phyloP scores from a whole-genome alignment of 2,113 vertebrate genomes.

The Gobio gobio region DNA sequence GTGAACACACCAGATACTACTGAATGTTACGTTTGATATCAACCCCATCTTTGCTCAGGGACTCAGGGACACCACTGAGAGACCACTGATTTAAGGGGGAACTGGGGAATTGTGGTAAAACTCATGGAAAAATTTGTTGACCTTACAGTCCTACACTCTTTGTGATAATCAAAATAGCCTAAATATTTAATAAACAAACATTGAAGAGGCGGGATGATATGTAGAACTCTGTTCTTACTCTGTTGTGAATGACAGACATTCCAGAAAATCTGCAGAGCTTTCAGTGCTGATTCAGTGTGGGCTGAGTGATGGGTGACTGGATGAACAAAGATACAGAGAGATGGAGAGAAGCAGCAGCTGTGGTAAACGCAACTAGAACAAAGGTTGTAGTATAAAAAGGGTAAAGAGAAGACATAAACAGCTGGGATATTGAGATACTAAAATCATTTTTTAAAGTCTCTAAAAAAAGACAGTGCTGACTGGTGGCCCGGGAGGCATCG shows the following conservation, averaged over 20 bases:
- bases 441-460: background rate
- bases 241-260: background rate
- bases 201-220: background rate
- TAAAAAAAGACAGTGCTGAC: conserved; percentile 17
- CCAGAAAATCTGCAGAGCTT: background rate
- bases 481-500: conserved; percentile 9
- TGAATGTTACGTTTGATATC: too few species aligned
- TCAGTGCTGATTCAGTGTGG: conserved; percentile 15
- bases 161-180: background rate
- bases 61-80: too few species aligned
- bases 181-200: conserved; percentile 30
- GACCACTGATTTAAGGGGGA: background rate
- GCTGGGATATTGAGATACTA: background rate
- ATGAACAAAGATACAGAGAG: background rate
- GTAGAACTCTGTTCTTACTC: background rate
- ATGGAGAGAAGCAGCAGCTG: background rate
- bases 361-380: conserved; percentile 2
- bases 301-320: background rate
- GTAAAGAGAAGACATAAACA: background rate
- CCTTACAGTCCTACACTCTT: background rate
- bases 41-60: too few species aligned
- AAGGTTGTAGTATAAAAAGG: background rate
- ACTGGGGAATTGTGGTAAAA: background rate
- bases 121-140: background rate
- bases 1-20: too few species aligned